Conservation (phyloP, 2,888 invertebrate species). For the Pheosia tremula region DNA sequence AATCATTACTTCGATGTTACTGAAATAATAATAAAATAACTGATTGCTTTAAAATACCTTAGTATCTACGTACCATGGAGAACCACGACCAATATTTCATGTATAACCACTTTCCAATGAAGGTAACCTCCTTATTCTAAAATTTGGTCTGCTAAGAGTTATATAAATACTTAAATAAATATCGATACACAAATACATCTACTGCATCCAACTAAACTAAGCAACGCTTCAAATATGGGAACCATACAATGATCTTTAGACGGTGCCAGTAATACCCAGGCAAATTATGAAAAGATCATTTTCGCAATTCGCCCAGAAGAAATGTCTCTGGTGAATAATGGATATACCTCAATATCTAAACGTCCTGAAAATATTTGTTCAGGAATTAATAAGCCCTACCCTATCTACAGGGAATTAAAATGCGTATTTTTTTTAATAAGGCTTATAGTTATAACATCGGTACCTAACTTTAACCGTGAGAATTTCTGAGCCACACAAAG, state of each 20-base stretch:
- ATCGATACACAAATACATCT: too few species aligned
- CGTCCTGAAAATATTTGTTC: too few species aligned
- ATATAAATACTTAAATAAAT: conserved; percentile 29
- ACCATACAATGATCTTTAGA: too few species aligned
- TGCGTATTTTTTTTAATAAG: neutral
- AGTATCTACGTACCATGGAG: neutral
- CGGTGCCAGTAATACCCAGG: too few species aligned
- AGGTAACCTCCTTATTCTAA: conserved; percentile 41
- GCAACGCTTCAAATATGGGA: too few species aligned
- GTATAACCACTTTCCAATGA: conserved; percentile 56
- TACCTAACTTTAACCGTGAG: conserved; percentile 3
- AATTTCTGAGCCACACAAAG: neutral
- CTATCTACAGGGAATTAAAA: too few species aligned
- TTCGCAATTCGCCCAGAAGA: too few species aligned
- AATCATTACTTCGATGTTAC: neutral
- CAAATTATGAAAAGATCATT: too few species aligned
- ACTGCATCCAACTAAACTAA: too few species aligned
- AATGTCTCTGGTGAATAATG: too few species aligned
- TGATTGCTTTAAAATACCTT: neutral
- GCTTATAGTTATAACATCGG: neutral
- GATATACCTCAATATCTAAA: too few species aligned
- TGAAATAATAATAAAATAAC: neutral
- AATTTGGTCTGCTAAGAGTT: conserved; percentile 49
- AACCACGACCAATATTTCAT: conserved; percentile 15
- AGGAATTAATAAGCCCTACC: too few species aligned